Conservation (phyloP, 2,797 vertebrate genomes). For the Alexandromys oeconomus region DNA sequence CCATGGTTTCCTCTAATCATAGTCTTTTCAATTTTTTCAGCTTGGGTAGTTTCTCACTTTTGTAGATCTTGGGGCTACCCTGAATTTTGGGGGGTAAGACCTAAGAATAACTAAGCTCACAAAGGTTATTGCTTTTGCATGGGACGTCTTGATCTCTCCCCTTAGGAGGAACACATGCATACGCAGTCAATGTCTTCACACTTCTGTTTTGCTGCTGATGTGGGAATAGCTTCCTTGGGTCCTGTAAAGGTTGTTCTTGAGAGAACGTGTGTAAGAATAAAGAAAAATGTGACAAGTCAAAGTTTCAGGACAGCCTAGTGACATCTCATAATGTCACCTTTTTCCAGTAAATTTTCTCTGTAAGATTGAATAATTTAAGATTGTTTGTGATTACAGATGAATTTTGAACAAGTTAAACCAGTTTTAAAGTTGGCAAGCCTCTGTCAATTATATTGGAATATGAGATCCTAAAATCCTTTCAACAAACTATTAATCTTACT, state of each 20-base stretch:
- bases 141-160: neutral
- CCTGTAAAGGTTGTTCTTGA: neutral
- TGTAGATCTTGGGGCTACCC: neutral
- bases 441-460: slow-evolving; percentile 26
- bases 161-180: neutral
- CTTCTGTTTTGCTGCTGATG: neutral
- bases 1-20: neutral
- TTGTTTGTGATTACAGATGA: slow-evolving; percentile 4
- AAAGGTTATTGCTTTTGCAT: neutral
- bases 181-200: neutral
- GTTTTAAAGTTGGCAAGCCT: neutral
- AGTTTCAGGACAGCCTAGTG: neutral
- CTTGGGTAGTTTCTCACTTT: neutral
- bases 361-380: neutral
- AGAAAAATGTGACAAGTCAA: slow-evolving; percentile 2
- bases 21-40: neutral
- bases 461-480: neutral
- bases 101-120: neutral
- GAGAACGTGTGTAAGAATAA: neutral
- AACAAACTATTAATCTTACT: neutral
- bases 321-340: neutral
- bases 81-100: neutral
- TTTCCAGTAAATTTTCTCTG: neutral
- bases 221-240: neutral
- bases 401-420: neutral